These are phyloP conservation scores for Apodemus agrarius DNA, from an alignment of 2,797 vertebrate species.

Conservation along the genomic window DNA sequence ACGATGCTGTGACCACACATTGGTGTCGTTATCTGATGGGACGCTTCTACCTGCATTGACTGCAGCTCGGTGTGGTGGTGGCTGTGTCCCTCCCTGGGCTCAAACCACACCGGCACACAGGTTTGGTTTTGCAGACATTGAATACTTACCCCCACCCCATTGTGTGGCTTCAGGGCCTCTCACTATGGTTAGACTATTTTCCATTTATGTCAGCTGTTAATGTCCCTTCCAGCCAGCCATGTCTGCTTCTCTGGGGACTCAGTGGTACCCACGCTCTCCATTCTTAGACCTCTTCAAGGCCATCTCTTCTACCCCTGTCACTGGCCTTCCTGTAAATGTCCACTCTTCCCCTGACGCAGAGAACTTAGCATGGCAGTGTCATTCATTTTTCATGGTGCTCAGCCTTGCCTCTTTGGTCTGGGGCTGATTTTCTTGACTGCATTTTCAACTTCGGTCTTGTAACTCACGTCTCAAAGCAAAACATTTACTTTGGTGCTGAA, in stretches of 20 bases:
- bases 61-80: rapidly evolving
- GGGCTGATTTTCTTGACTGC: no score
- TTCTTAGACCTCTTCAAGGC: background rate
- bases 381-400: no score
- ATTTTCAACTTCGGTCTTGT: background rate
- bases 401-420: background rate
- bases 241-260: background rate
- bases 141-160: background rate
- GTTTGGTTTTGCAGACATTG: background rate
- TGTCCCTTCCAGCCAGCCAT: background rate
- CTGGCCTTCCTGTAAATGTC: background rate
- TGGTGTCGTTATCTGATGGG: background rate
- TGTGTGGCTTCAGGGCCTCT: background rate
- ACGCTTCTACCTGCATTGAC: background rate
- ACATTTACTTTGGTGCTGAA: background rate
- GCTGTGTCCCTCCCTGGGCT: background rate
- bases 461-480: background rate
- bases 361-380: rapidly evolving
- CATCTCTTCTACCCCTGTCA: no score
- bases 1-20: background rate
- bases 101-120: background rate
- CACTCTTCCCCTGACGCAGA: background rate
- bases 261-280: background rate
- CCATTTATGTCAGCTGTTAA: background rate
- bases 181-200: constrained; percentile 15